Base-by-base conservation (phyloP, 2,797 vertebrate species). In the Heterohyrax brucei region DNA sequence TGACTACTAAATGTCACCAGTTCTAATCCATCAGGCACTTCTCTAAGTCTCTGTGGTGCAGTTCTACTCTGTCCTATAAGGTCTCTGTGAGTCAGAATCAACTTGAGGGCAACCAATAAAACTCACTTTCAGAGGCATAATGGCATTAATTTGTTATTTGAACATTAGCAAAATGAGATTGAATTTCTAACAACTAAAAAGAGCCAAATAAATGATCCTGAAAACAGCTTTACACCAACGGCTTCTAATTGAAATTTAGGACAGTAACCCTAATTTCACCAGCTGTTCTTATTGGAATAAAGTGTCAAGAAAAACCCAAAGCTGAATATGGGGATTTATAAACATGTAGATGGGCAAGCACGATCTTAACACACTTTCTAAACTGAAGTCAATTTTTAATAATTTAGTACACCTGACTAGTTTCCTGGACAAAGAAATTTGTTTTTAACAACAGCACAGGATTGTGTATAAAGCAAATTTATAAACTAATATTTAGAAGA, bases 231-330 rank as follows among this genome's bases (percentile, higher is more conserved):
- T 96, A 91, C 89, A 91, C 84, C 91, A 95, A 93, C 95, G 95
- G 61, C 68, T 95, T 94, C 94, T 96, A 97, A 97, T 92, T 95
- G 95, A 97, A 97, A 97, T 97, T 96, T 96, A 96, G 73, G 21
- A 91, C 0, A 33, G 28, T 70, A 92, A 90, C 19, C 91, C 95
- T 89, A 96, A 85, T 97, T 97, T 97, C 44, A 91, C 96, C 95
- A 97, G 89, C 94, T 97, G 95, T 96, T 97, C 91, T 89, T 95
- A 87, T 21, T 95, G 81, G 86, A 91, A 77, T 91, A 87, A 89
- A 92, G 5, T 8, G 19, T 94, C 13, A 30, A 83, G 86, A 89
- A 96, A 97, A 96, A 59, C 62, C 80, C 86, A 95, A 95, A 96
- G 62, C 14, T 82, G 68, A 33, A 94, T 78, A 76, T 4, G 46